phyloP scores from a whole-genome alignment of 2,888 invertebrate species.

The Synanthedon formicaeformis region DNA sequence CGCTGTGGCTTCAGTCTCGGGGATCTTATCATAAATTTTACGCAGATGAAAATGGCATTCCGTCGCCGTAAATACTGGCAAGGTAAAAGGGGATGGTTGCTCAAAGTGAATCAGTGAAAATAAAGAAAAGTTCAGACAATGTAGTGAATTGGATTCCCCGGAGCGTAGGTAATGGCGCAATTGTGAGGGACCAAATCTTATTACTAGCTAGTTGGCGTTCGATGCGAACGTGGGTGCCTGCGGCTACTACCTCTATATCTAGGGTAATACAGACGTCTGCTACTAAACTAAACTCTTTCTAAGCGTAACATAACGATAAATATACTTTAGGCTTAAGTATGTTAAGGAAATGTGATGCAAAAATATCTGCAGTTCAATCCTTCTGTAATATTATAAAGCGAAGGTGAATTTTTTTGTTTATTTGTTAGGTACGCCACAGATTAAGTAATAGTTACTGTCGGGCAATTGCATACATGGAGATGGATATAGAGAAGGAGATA shows the following conservation, averaged over 20 bases:
- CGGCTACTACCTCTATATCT: background rate
- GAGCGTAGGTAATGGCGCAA: conserved; percentile 33
- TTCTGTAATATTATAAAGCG: too few relatives aligned
- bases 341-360: too few relatives aligned
- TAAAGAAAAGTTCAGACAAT: conserved; percentile 19
- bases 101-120: conserved; percentile 13
- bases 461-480: too few relatives aligned
- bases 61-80: conserved; percentile 2
- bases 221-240: background rate
- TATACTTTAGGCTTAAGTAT: too few relatives aligned
- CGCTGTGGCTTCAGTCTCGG: background rate
- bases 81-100: conserved; percentile 11
- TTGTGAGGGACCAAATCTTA: conserved; percentile 38
- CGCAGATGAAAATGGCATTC: too few relatives aligned
- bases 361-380: too few relatives aligned
- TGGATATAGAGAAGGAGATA: too few relatives aligned
- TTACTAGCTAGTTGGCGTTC: conserved; percentile 25
- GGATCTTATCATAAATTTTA: background rate
- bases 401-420: too few relatives aligned
- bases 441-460: too few relatives aligned
- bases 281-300: background rate
- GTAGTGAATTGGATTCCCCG: conserved; percentile 31
- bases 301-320: too few relatives aligned
- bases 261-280: background rate
- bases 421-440: too few relatives aligned